Conservation (phyloP, 2,113 vertebrate genomes). For the Misgurnus anguillicaudatus region DNA sequence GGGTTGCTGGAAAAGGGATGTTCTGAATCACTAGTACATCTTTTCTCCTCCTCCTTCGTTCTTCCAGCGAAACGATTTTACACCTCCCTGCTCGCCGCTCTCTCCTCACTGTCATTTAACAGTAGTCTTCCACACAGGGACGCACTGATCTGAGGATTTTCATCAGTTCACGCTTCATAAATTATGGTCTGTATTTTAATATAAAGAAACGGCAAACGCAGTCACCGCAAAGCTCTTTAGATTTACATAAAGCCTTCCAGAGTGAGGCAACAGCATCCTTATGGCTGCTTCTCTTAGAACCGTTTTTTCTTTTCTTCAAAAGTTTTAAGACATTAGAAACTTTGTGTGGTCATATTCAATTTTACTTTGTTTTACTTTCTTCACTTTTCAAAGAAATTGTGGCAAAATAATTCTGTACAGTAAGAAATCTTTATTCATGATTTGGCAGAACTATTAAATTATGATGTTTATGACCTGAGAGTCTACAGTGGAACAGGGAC, state of each 20-base stretch:
- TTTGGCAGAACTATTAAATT: conserved; percentile 70
- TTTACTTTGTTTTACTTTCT: background rate
- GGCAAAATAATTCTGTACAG: background rate
- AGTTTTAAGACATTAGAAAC: conserved; percentile 46
- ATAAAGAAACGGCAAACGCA: conserved; percentile 66
- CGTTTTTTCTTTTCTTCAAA: conserved; percentile 15
- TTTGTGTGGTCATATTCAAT: conserved; percentile 31
- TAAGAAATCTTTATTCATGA: conserved; percentile 39
- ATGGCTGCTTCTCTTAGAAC: conserved; percentile 21
- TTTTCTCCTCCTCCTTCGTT: conserved; percentile 59
- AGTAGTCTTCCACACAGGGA: conserved; percentile 67
- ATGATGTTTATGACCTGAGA: conserved; percentile 62
- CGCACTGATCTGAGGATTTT: conserved; percentile 76
- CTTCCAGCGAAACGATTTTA: conserved; percentile 43
- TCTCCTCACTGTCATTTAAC: conserved; percentile 40
- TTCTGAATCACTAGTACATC: conserved; percentile 73
- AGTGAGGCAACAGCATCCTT: conserved; percentile 11
- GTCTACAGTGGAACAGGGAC: conserved; percentile 56
- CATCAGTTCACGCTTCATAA: conserved; percentile 75
- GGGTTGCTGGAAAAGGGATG: conserved; percentile 67
- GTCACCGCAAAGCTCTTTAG: conserved; percentile 54
- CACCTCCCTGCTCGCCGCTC: conserved; percentile 49
- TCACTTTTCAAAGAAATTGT: background rate
- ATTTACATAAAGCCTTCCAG: conserved; percentile 55
- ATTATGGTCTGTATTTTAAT: conserved; percentile 75